These are phyloP conservation scores for Xyrichtys novacula DNA, from an alignment of 2,797 vertebrate genomes.

Conservation along the genomic window DNA sequence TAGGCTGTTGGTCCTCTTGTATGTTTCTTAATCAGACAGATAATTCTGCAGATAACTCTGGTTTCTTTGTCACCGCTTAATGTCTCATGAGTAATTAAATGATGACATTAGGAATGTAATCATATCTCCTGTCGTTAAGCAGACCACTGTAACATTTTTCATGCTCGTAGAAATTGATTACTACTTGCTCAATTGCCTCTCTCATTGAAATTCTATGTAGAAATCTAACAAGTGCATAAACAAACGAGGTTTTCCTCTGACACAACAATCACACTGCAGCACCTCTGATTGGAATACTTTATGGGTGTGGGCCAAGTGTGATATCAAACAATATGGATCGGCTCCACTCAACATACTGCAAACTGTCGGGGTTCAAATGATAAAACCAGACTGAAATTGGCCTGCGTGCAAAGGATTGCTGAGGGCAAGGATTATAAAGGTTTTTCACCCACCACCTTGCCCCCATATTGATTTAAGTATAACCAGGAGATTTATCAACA, in stretches of 20 bases:
- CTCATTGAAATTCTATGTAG: conserved; percentile 66
- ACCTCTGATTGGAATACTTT: conserved; percentile 76
- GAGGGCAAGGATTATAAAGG: conserved; percentile 84
- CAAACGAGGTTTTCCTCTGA: conserved; percentile 65
- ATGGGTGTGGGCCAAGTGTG: conserved; percentile 67
- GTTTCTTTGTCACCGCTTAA: conserved; percentile 12
- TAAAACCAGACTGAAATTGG: conserved; percentile 81
- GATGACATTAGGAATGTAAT: conserved; percentile 30
- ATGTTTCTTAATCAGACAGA: conserved; percentile 3
- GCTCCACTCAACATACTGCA: conserved; percentile 73
- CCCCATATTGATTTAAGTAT: conserved; percentile 81
- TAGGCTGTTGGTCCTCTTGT: background rate
- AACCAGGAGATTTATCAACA: conserved; percentile 84
- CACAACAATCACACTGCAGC: conserved; percentile 68
- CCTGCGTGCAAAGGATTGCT: conserved; percentile 77
- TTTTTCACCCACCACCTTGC: conserved; percentile 79
- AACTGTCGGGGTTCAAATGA: conserved; percentile 82
- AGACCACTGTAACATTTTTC: conserved; percentile 47
- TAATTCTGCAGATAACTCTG: conserved; percentile 13
- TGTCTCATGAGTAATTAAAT: conserved; percentile 41
- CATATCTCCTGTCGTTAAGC: conserved; percentile 41
- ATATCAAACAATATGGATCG: conserved; percentile 78
- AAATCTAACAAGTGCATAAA: conserved; percentile 64
- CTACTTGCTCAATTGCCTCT: conserved; percentile 53
- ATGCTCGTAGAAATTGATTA: conserved; percentile 64